Evolutionary conservation across 2,797 vertebrate genomes (phyloP).

Genomic region (Trichosurus vulpecula): DNA sequence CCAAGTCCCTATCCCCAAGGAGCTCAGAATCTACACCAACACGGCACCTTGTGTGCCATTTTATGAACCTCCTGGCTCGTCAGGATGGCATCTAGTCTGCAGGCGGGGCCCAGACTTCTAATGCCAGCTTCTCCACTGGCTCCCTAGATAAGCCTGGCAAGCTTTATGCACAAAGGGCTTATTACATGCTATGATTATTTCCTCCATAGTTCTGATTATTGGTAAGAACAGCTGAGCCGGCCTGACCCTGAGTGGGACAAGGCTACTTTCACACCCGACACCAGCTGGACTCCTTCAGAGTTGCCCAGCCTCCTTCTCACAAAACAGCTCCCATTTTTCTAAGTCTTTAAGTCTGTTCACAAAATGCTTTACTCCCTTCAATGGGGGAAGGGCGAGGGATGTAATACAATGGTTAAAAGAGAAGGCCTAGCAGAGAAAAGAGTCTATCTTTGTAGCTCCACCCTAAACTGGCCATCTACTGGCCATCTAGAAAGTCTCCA

Average conservation of each 20-base stretch:
- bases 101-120: no score
- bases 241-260: background rate
- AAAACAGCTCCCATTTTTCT: no score
- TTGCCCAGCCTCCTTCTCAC: no score
- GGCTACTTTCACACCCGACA: no score
- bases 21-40: background rate
- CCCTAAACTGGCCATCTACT: no score
- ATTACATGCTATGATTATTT: background rate
- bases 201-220: background rate
- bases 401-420: background rate
- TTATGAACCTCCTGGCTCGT: background rate
- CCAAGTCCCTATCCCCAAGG: background rate
- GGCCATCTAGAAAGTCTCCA: no score
- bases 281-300: no score
- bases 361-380: background rate
- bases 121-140: background rate
- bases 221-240: background rate
- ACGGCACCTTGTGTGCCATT: background rate
- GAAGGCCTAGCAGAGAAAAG: no score
- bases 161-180: background rate
- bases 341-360: background rate
- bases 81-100: no score
- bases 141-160: background rate
- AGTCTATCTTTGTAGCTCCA: background rate
- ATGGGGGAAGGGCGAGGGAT: fast-evolving